Base-by-base conservation (phyloP, 2,113 vertebrate species). In the Aplodontia rufa region DNA sequence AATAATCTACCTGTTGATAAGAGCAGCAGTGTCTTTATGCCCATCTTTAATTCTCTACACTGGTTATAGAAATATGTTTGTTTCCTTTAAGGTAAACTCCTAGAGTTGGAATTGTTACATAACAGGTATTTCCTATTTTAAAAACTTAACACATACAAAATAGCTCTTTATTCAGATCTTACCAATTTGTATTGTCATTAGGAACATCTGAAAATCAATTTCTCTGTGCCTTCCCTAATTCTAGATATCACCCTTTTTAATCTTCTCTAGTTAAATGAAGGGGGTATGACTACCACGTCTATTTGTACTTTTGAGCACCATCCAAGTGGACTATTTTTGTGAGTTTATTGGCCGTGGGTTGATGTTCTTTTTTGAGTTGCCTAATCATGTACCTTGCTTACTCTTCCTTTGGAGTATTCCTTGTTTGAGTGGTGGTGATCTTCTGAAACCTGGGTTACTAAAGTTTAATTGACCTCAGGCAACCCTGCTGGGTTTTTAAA, bases 401-500 rank as follows among this genome's bases (percentile, higher is more conserved):
- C 83, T 94, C 89, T 92, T 80, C 14, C 80, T 58, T 85, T 49
- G 42, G 24, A 42, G 75, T 82, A 4, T 66, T 84, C 40, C 89
- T 92, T 53, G 60, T 84, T 62, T 75, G 62, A 79, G 11, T 96
- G 90, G 87, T 94, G 87, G 66, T 49, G 13, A 80, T 95, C 64
- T 94, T 97, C 75, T 53, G 69, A 91, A 93, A 97, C 74, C 82
- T 83, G 64, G 35, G 40, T 94, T 91, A 96, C 87, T 97, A 90
- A 92, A 93, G 92, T 97, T 96, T 89, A 95, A 74, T 75, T 84
- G 80, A 93, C 96, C 93, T 96, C 75, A 96, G 71, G 87, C 75
- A 94, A 95, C 92, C 93, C 93, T 93, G 69, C 24, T 30, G 66
- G 40, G 55, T 82, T 90, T 94, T 91, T 82, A 85, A 85, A 93